Evolutionary conservation across 2,113 vertebrate genomes (phyloP).

Genomic region (Chlamydotis undulata): DNA sequence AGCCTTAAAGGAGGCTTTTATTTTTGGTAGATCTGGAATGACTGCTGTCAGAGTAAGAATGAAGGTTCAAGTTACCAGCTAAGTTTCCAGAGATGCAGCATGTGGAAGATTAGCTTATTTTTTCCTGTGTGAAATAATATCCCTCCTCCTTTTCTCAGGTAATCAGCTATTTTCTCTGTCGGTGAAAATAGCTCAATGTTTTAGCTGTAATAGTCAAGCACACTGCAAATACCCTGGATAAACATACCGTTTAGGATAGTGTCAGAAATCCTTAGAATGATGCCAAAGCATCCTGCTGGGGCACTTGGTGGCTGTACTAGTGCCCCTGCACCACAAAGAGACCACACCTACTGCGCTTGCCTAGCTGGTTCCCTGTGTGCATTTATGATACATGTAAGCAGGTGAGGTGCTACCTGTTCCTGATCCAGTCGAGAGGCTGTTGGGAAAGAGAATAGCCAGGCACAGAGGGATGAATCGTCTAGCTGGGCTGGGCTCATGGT

Average conservation of each 20-base stretch:
- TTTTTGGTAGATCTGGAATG: background rate
- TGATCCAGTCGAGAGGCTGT: background rate
- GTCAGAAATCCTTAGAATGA: background rate
- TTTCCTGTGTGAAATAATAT: background rate
- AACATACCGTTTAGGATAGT: background rate
- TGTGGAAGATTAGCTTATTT: background rate
- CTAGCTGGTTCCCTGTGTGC: background rate
- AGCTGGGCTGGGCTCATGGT: background rate
- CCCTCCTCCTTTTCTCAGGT: background rate
- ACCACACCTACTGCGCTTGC: background rate
- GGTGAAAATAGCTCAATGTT: background rate
- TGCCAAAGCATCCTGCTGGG: background rate
- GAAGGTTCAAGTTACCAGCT: background rate
- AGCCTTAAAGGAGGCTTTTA: background rate
- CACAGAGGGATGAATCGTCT: background rate
- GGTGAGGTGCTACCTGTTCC: background rate
- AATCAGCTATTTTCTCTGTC: background rate
- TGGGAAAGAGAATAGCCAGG: background rate
- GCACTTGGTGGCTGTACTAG: background rate
- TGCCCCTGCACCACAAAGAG: background rate
- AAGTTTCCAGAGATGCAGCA: background rate
- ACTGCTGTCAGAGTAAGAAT: background rate
- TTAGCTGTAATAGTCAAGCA: background rate
- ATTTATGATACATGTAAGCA: rapidly evolving
- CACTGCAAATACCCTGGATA: background rate